phyloP scores from a whole-genome alignment of 2,113 vertebrate species.

The Himantopus leucocephalus region DNA sequence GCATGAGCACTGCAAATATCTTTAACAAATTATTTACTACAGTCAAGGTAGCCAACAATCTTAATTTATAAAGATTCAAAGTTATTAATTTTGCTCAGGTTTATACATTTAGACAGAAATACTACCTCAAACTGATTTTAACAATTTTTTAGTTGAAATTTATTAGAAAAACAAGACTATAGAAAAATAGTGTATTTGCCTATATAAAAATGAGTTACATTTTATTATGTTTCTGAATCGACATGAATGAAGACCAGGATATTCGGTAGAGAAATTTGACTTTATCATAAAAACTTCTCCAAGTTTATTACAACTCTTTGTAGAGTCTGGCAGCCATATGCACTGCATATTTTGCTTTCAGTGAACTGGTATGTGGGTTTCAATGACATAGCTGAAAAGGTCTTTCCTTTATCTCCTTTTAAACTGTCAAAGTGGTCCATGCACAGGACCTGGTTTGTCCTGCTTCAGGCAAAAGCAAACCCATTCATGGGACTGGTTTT shows the following conservation, averaged over 20 bases:
- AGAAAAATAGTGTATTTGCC: neutral
- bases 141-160: neutral
- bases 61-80: neutral
- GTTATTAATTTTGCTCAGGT: neutral
- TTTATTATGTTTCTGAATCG: neutral
- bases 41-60: neutral
- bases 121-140: neutral
- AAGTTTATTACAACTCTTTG: neutral
- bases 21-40: neutral
- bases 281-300: neutral
- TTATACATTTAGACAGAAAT: neutral
- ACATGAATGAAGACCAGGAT: neutral
- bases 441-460: neutral
- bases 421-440: neutral
- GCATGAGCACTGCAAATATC: neutral
- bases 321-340: neutral
- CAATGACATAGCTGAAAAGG: neutral
- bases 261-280: neutral
- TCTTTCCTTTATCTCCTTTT: neutral
- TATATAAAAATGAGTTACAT: neutral
- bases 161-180: neutral
- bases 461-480: too few relatives aligned
- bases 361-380: neutral
- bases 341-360: neutral
- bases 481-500: too few relatives aligned